These are phyloP conservation scores for Eurytoma adleriae DNA, from an alignment of 2,888 invertebrate species.

Conservation along the genomic window DNA sequence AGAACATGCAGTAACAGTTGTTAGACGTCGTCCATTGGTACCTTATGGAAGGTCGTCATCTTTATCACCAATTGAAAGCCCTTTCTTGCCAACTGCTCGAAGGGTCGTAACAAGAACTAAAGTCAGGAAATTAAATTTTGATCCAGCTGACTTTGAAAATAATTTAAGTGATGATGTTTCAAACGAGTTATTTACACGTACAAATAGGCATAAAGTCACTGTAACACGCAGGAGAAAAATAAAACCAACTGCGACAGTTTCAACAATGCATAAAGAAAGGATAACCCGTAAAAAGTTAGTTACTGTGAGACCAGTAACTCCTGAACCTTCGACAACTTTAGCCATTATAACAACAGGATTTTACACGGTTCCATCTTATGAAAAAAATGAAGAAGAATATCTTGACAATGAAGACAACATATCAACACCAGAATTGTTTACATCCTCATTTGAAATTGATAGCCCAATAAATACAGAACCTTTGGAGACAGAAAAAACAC, in stretches of 20 bases:
- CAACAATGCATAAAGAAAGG: slow-evolving; percentile 58
- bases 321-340: slow-evolving; percentile 67
- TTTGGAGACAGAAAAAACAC: slow-evolving; percentile 40
- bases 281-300: slow-evolving; percentile 72
- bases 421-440: slow-evolving; percentile 65
- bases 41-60: slow-evolving; percentile 60
- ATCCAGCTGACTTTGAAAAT: slow-evolving; percentile 38
- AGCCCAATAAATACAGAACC: slow-evolving; percentile 54
- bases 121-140: slow-evolving; percentile 62
- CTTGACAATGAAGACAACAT: slow-evolving; percentile 59
- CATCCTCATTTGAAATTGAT: slow-evolving; percentile 62
- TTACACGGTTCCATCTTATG: slow-evolving; percentile 65
- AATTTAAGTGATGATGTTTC: slow-evolving; percentile 35
- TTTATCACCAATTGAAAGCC: slow-evolving; percentile 45
- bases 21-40: slow-evolving; percentile 68
- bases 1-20: slow-evolving; percentile 71
- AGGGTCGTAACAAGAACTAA: slow-evolving; percentile 71
- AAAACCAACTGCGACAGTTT: slow-evolving; percentile 62
- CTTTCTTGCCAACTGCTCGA: slow-evolving; percentile 62
- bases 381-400: slow-evolving; percentile 65
- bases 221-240: slow-evolving; percentile 72
- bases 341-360: slow-evolving; percentile 74
- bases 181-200: slow-evolving; percentile 41
- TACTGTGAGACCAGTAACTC: slow-evolving; percentile 67
- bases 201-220: slow-evolving; percentile 69